Base-by-base conservation (phyloP, 2,888 invertebrate genomes). In the Xanthia icteritia region DNA sequence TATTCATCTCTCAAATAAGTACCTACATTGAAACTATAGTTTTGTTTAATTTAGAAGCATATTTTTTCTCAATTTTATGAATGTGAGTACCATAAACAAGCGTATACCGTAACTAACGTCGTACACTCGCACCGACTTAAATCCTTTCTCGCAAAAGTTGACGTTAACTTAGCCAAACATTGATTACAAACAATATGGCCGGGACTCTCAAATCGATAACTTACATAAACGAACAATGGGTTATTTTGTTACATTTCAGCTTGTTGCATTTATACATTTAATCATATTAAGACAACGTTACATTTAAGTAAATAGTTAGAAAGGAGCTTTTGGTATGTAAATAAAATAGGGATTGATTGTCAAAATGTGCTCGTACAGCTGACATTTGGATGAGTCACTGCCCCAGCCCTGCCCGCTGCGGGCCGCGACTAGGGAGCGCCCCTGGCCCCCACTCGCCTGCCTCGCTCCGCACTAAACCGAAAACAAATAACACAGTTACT, bases 301-400 rank as follows among this genome's bases (percentile, higher is more conserved):
- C n/a, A 77, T 31, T n/a, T 5, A n/a, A 31, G 27, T 78, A 42
- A n/a, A 48, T 74, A 71, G 68, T 83, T 69, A 77, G 27, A 61
- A 63, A 73, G 39, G 45, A 13, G 56, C 31, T 77, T 68, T 75
- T 68, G 13, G 54, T 73, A 58, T 72, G 45, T 67, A 68, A 82
- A 82, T 67, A 68, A 82, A 82, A 71, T 78, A 73, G 81, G 84
- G 80, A 84, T 81, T 88, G 85, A 86, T 90, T 91, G 85, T 85
- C 86, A 86, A 89, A 85, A 85, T 89, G 79, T 78, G 87, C 84
- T 85, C 86, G 61, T 63, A 86, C 85, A 85, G 84, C 85, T 89
- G 90, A 90, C 88, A 83, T 89, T 87, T 73, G 83, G 90, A 90
- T 93, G 92, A 92, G 92, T 93, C 93, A 92, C 84, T 77, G 88